Percentiles rank a stretch among this genome's conserved stretches.
Conservation (phyloP, 1,140 invertebrate species). For the Hestina assimilis region DNA sequence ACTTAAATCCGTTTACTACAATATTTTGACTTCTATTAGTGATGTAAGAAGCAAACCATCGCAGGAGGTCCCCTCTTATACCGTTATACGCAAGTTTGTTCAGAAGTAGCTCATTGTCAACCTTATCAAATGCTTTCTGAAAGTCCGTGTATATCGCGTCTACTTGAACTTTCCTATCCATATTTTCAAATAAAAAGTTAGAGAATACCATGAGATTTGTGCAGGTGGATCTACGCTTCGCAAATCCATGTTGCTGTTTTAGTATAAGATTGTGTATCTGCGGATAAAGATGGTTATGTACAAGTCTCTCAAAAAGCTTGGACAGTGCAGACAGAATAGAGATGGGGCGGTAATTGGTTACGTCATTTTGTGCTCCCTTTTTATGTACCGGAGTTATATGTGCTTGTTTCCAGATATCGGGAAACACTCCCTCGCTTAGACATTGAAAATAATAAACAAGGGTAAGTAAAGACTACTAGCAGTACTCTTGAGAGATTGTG, state of each 20-base stretch:
- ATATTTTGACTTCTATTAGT: background rate
- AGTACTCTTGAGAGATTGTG: background rate
- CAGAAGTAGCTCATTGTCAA: background rate
- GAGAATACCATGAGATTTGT: background rate
- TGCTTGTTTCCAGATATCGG: too few species aligned
- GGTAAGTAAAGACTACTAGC: too few species aligned
- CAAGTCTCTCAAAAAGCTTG: too few species aligned
- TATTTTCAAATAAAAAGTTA: constrained; percentile 1
- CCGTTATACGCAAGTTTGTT: background rate
- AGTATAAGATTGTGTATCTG: background rate
- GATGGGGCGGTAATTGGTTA: too few species aligned
- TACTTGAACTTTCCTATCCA: background rate
- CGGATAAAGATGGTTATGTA: too few species aligned
- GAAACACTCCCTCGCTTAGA: background rate
- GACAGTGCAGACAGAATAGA: too few species aligned
- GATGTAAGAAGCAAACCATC: background rate
- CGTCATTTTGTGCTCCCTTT: too few species aligned
- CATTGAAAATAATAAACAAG: background rate
- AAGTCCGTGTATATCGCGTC: background rate
- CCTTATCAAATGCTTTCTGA: background rate
- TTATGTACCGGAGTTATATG: too few species aligned
- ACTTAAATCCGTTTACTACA: background rate
- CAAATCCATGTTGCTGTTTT: too few species aligned
- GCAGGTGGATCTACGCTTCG: background rate
- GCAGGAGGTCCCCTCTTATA: background rate